Conservation (phyloP, 2,113 vertebrate species). For the Saguinus imperator region DNA sequence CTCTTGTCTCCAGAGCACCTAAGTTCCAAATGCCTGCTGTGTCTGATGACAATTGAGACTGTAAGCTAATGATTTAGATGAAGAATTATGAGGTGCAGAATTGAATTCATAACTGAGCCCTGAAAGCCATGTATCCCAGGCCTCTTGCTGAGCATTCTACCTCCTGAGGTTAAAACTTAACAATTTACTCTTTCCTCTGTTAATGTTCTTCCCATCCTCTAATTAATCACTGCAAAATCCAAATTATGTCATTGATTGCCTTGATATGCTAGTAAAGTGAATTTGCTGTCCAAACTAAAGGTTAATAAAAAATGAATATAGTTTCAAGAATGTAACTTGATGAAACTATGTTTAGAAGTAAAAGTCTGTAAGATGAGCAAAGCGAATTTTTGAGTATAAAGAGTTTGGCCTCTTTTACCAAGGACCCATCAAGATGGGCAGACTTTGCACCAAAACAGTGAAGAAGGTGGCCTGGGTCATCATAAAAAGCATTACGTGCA, state of each 20-base stretch:
- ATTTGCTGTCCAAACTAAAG: background rate
- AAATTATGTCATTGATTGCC: background rate
- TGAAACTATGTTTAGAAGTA: background rate
- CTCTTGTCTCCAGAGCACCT: background rate
- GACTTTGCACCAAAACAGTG: no score
- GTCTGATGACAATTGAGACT: background rate
- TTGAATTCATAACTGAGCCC: background rate
- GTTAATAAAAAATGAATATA: background rate
- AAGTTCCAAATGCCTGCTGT: background rate
- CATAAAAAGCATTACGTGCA: no score
- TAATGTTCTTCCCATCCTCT: background rate
- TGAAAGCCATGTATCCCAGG: background rate
- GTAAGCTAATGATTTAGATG: background rate
- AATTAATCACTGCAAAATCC: background rate
- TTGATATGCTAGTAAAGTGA: background rate
- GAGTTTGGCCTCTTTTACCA: no score
- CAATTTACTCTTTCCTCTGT: background rate
- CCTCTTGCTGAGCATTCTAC: background rate
- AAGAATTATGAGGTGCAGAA: background rate
- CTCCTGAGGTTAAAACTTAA: background rate
- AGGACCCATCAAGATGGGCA: no score
- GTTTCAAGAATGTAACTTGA: background rate
- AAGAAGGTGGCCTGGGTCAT: no score
- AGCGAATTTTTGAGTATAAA: background rate
- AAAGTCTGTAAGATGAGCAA: background rate